Evolutionary conservation across 2,888 invertebrate genomes (phyloP), one percentile per base, ranked within the genome.

Genomic region (Cheilosia pagana): DNA sequence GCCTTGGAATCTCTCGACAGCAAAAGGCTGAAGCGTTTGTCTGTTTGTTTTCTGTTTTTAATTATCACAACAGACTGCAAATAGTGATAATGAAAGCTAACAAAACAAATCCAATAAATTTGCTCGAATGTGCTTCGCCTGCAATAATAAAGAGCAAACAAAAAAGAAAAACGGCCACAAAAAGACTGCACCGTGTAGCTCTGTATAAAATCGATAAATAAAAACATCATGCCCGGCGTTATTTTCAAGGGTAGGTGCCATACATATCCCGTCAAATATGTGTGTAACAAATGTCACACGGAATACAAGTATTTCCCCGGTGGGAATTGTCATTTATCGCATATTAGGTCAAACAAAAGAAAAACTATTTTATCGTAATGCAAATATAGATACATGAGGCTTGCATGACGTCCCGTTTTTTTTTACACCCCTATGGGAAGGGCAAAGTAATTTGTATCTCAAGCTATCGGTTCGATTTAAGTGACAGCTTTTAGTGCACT

Each of bases 201-300:
- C 28, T 45, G 43, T 7, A 45, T 7, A 45, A 43, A 45, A 45
- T 45, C 43, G 16, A 45, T 45, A 35, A 35, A 45, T 16, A 16
- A n/a, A 45, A 16, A 59, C 39, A 35, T 41, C 59, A 59, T 59
- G 21, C 8, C 14, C 59, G n/a, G n/a, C n/a, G 23, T 41, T 21
- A 35, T 21, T 39, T 39, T 28, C 59, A 59, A 59, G 59, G 59
- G 16, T n/a, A 45, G 2, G n/a, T 16, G 16, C 7, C n/a, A 16
- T n/a, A n/a, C 43, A n/a, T 45, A 45, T 45, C 43, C 43, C 43
- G 3, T 45, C 16, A 16, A 16, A n/a, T 16, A 16, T 19, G 16
- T 19, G 16, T 45, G n/a, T 6, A 43, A 43, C 43, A 45, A n/a
- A 45, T 45, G 43, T 45, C 43, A 19, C 43, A 45, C 43, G 43